Evolutionary conservation across 2,888 invertebrate genomes (phyloP), one percentile per base, ranked within the genome.

Genomic region (Eupelmus urozonus): DNA sequence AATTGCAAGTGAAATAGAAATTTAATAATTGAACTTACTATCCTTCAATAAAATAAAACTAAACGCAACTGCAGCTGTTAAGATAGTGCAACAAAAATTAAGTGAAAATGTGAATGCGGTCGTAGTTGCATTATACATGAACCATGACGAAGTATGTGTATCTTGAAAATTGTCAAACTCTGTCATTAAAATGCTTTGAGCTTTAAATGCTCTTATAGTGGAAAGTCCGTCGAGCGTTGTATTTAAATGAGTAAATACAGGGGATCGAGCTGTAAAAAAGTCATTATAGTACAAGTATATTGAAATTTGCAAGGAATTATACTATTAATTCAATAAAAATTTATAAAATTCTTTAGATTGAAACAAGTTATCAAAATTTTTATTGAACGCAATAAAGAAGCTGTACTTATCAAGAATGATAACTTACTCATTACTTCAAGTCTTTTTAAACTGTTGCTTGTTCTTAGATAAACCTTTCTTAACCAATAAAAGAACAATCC

Each of bases 211-310:
- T 83, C 96, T 91, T 62, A 96, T 94, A 0, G 96, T 95, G 0
- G 94, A 91, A 20, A 96, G 92, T 0, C 96, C 96, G 83, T 92
- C 92, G 0, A 96, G 90, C 0, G 95, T 93, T 18, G 95, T 93
- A 66, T 94, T 93, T 25, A 96, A 91, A 90, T 95, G 94, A 0
- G 95, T 93, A 85, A 95, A 96, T 0, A 96, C 94, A 0, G 96
- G 96, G 84, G 95, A 95, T 81, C 95, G 93, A 20, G 94, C 95
- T 95, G 1, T n/a, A 51, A 51, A n/a, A 40, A 51, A 5, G 13
- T n/a, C 18, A 51, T n/a, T 51, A 1, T 5, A n/a, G n/a, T 51
- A 2, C 13, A 51, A 16, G 0, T 49, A 7, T 7, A 13, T n/a
- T n/a, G 1, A 2, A 51, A 3, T n/a, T 51, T n/a, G 40, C 5